Percentiles rank a stretch among this genome's conserved stretches.
Conservation (phyloP, 2,888 invertebrate species). For the Adelognathus sp. region DNA sequence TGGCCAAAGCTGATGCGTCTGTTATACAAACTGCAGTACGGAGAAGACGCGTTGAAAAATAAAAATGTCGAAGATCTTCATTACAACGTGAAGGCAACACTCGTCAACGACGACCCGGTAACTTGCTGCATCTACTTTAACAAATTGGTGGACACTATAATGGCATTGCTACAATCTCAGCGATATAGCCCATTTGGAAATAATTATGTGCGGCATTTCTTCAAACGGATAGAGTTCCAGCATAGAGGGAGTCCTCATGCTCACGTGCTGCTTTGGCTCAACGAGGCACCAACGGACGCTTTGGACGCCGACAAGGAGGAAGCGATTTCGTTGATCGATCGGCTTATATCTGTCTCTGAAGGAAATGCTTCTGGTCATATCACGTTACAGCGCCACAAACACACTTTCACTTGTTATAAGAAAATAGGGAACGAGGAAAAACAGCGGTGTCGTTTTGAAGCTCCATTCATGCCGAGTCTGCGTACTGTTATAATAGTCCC, state of each 20-base stretch:
- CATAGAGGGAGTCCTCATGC: constrained; percentile 78
- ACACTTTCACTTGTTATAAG: constrained; percentile 64
- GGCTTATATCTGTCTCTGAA: constrained; percentile 64
- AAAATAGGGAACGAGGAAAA: constrained; percentile 38
- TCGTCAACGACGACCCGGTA: constrained; percentile 69
- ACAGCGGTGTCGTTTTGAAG: constrained; percentile 69
- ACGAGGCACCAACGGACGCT: constrained; percentile 69
- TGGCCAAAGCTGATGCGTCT: constrained; percentile 74
- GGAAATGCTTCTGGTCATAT: constrained; percentile 61
- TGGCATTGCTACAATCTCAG: no score
- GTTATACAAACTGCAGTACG: constrained; percentile 70
- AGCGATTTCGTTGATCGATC: constrained; percentile 66
- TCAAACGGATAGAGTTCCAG: constrained; percentile 77
- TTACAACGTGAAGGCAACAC: constrained; percentile 51
- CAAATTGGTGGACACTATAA: constrained; percentile 76
- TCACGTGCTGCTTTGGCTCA: constrained; percentile 78
- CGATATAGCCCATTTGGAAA: constrained; percentile 74
- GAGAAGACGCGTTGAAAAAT: constrained; percentile 17
- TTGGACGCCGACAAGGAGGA: constrained; percentile 50
- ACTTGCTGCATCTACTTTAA: constrained; percentile 75
- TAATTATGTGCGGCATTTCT: constrained; percentile 61
- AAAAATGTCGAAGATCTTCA: constrained; percentile 13
- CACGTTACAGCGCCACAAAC: constrained; percentile 33
- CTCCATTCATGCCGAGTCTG: constrained; percentile 69
- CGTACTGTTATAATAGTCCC: constrained; percentile 64